Conservation (phyloP, 2,797 vertebrate species). For the Lutjanus campechanus region DNA sequence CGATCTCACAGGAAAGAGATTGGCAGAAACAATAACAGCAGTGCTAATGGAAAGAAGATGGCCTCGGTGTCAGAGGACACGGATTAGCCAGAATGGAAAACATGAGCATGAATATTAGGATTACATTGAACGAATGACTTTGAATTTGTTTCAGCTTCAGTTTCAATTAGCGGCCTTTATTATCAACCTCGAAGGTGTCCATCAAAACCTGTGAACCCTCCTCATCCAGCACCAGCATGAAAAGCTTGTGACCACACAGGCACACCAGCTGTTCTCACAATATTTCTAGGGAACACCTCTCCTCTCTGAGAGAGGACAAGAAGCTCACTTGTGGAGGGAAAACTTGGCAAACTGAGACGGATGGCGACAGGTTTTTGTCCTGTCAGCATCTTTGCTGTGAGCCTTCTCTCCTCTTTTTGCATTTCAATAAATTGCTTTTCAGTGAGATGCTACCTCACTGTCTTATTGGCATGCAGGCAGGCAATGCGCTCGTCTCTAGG, state of each 20-base stretch:
- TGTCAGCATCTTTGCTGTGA: constrained; percentile 82
- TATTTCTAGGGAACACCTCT: constrained; percentile 60
- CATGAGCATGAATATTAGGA: constrained; percentile 75
- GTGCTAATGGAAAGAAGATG: constrained; percentile 72
- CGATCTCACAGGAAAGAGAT: constrained; percentile 67
- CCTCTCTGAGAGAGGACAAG: constrained; percentile 57
- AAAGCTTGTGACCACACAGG: constrained; percentile 26
- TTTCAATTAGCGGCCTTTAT: constrained; percentile 73
- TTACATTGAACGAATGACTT: constrained; percentile 75
- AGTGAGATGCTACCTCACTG: constrained; percentile 72
- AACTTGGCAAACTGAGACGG: constrained; percentile 82
- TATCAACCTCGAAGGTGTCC: constrained; percentile 67
- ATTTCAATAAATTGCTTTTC: constrained; percentile 84
- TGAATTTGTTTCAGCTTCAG: constrained; percentile 75
- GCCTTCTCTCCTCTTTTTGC: constrained; percentile 68
- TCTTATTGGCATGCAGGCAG: constrained; percentile 82
- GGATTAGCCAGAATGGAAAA: constrained; percentile 80
- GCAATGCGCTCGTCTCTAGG: constrained; percentile 61
- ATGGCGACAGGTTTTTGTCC: constrained; percentile 79
- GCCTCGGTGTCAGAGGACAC: constrained; percentile 77
- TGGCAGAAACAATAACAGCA: constrained; percentile 82
- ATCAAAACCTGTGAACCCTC: constrained; percentile 59
- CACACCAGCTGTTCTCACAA: constrained; percentile 56
- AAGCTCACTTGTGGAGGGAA: constrained; percentile 65
- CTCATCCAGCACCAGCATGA: constrained; percentile 23